Evolutionary conservation across 2,797 vertebrate species (phyloP).

Genomic region (Cottoperca gobio): DNA sequence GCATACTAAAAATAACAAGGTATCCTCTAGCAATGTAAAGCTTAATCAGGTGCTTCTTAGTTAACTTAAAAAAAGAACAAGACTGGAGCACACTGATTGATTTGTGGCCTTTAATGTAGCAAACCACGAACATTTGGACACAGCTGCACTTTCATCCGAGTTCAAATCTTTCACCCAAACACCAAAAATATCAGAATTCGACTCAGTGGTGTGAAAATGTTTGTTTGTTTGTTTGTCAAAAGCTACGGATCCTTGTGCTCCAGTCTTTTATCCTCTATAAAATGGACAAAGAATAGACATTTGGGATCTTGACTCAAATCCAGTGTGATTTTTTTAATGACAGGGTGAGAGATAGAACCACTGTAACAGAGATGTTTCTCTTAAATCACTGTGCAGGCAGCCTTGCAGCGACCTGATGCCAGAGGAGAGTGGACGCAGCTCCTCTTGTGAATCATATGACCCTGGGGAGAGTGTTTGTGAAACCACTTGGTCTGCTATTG

Average conservation of each 20-base stretch:
- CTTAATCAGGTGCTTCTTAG: too few relatives aligned
- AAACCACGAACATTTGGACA: background rate
- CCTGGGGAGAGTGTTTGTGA: slow-evolving; percentile 85
- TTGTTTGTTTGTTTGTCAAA: background rate
- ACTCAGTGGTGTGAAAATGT: background rate
- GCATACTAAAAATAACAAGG: too few relatives aligned
- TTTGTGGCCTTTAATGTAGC: too few relatives aligned
- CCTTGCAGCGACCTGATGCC: slow-evolving; percentile 74
- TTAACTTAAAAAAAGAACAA: too few relatives aligned
- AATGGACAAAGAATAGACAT: background rate
- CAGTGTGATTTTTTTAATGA: background rate
- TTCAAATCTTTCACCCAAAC: background rate
- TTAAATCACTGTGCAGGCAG: slow-evolving; percentile 59
- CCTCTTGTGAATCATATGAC: slow-evolving; percentile 84
- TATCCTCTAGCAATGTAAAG: too few relatives aligned
- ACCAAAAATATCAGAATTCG: background rate
- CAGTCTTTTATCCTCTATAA: background rate
- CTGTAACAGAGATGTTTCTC: slow-evolving; percentile 75
- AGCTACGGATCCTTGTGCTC: background rate
- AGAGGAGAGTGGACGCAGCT: slow-evolving; percentile 67
- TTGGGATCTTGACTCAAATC: background rate
- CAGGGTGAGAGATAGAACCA: background rate
- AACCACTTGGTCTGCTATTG: slow-evolving; percentile 87
- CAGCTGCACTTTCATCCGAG: background rate
- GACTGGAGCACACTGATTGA: too few relatives aligned